Percentiles rank a stretch among this genome's conserved stretches.
Conservation (phyloP, 2,888 invertebrate species). For the Linnaemya vulpina region DNA sequence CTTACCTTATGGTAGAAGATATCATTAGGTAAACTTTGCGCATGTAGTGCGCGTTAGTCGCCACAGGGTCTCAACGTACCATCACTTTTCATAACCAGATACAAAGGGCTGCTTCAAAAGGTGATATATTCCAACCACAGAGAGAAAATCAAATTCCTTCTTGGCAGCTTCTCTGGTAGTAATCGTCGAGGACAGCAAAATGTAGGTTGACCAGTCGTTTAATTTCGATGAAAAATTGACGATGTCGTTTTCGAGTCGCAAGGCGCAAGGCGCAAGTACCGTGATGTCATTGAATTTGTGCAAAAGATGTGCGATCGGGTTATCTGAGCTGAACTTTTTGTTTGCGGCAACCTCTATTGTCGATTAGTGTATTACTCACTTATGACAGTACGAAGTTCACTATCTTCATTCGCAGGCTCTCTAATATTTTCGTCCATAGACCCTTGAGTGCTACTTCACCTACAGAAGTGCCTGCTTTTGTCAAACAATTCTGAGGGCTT, state of each 20-base stretch:
- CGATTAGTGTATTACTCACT: too few relatives aligned
- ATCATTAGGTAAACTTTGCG: background rate
- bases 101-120: conserved; percentile 37
- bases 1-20: background rate
- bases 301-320: background rate
- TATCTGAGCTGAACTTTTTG: background rate
- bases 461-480: too few relatives aligned
- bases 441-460: too few relatives aligned
- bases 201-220: conserved; percentile 32
- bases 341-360: background rate
- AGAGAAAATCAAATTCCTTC: too few relatives aligned
- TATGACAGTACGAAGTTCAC: too few relatives aligned
- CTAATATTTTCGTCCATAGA: too few relatives aligned
- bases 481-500: too few relatives aligned
- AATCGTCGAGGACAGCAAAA: conserved; percentile 12
- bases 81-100: background rate
- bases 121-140: conserved; percentile 51
- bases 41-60: background rate
- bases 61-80: background rate
- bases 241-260: background rate
- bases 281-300: background rate
- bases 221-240: conserved; percentile 4
- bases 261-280: background rate
- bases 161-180: background rate
- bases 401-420: too few relatives aligned